Evolutionary conservation across 2,888 invertebrate genomes (phyloP).

Genomic region (Rhingia campestris): DNA sequence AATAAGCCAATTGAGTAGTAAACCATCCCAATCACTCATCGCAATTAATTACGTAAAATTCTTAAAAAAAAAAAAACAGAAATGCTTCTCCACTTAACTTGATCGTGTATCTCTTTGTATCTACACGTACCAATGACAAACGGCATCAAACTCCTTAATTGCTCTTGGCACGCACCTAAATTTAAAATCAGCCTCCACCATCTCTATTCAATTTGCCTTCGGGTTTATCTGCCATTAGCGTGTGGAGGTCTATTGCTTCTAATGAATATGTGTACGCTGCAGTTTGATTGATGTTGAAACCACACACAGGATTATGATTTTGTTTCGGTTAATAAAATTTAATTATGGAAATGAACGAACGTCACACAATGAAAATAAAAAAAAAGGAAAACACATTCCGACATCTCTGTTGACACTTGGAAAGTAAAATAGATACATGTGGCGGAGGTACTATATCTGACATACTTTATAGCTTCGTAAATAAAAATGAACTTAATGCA

Average conservation of each 20-base stretch:
- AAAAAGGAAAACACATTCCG: constrained; percentile 10
- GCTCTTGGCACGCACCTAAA: constrained; percentile 70
- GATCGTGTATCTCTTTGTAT: constrained; percentile 15
- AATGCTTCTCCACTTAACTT: constrained; percentile 1
- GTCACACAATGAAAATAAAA: constrained; percentile 6
- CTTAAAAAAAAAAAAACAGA: neutral
- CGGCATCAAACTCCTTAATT: constrained; percentile 66
- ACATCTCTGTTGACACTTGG: constrained; percentile 40
- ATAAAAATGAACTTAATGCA: neutral
- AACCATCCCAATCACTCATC: constrained; percentile 46
- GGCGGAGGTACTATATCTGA: constrained; percentile 3
- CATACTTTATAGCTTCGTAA: constrained; percentile 3
- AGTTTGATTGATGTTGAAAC: constrained; percentile 61
- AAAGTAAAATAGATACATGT: neutral
- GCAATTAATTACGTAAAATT: constrained; percentile 59
- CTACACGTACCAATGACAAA: constrained; percentile 37
- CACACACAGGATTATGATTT: constrained; percentile 51
- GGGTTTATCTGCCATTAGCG: constrained; percentile 2
- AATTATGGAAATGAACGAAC: constrained; percentile 65
- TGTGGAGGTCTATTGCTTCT: constrained; percentile 25
- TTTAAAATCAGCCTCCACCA: constrained; percentile 42
- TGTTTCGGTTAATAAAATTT: constrained; percentile 66
- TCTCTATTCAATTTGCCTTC: constrained; percentile 42
- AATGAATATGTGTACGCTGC: constrained; percentile 62
- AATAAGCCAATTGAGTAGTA: constrained; percentile 17